These are phyloP conservation scores for Julus scandinavius DNA, from an alignment of 2,888 invertebrate species.

Conservation along the genomic window DNA sequence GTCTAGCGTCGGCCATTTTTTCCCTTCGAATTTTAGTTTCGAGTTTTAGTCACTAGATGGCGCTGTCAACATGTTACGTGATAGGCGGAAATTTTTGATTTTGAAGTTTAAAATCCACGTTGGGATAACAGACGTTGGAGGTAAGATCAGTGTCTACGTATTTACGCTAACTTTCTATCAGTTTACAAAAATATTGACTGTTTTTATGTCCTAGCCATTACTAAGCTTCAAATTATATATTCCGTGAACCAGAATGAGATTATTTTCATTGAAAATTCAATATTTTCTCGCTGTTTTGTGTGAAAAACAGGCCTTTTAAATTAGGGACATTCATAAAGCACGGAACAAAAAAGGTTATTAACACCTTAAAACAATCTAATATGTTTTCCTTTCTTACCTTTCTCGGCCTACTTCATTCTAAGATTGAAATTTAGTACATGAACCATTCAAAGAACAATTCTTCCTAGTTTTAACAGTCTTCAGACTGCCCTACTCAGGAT, in stretches of 20 bases:
- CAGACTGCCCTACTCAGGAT: no score
- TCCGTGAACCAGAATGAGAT: not conserved
- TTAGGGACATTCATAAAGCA: not conserved
- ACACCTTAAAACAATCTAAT: no score
- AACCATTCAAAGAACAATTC: no score
- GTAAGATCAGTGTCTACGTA: not conserved
- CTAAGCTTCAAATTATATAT: no score
- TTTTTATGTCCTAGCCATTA: no score
- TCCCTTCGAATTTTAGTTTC: not conserved
- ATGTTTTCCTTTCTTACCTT: no score
- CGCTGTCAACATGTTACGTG: not conserved
- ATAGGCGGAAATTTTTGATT: slow-evolving; percentile 29
- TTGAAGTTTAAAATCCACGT: slow-evolving; percentile 41
- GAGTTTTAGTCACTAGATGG: slow-evolving; percentile 6
- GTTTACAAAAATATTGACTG: not conserved
- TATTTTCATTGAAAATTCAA: not conserved
- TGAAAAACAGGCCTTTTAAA: not conserved
- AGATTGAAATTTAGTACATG: no score
- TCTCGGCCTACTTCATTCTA: no score
- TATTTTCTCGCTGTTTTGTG: not conserved
- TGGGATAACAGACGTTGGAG: slow-evolving; percentile 14
- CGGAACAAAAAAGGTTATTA: not conserved
- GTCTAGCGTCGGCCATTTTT: slow-evolving; percentile 53
- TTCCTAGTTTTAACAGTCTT: no score
- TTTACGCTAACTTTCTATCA: not conserved